phyloP scores from a whole-genome alignment of 2,888 invertebrate genomes.

The Thumatha senex region DNA sequence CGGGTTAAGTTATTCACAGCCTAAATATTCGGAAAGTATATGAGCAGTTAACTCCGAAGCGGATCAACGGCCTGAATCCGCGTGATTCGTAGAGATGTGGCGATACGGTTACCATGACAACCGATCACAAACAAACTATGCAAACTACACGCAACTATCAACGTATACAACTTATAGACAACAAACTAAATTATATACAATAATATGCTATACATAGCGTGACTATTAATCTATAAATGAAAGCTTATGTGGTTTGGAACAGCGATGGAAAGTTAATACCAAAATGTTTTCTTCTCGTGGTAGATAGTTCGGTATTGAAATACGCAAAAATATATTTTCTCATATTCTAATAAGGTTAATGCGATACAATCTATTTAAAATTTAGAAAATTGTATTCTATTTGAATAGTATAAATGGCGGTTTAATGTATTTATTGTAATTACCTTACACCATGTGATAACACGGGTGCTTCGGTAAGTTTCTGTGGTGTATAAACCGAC shows the following conservation, averaged over 20 bases:
- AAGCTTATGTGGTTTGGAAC: fast-evolving
- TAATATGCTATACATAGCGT: background rate
- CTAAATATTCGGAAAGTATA: conserved; percentile 2
- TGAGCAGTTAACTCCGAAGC: conserved; percentile 39
- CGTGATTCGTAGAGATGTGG: conserved; percentile 63
- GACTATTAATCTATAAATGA: background rate
- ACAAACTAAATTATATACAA: background rate
- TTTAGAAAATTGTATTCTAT: too few species aligned
- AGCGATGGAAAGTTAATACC: conserved; percentile 4
- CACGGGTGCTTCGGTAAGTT: too few species aligned
- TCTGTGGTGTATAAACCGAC: too few species aligned
- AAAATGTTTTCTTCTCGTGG: conserved; percentile 17
- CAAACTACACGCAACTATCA: conserved; percentile 12
- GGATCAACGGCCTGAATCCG: conserved; percentile 67
- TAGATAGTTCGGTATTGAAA: conserved; percentile 16
- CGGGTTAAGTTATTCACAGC: conserved; percentile 9
- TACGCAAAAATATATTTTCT: conserved; percentile 28
- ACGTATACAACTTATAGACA: background rate
- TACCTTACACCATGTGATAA: too few species aligned
- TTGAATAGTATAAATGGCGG: too few species aligned
- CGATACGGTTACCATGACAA: conserved; percentile 70
- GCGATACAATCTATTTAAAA: too few species aligned
- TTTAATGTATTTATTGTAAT: too few species aligned
- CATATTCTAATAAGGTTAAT: conserved; percentile 19
- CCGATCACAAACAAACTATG: conserved; percentile 55